Evolutionary conservation across 1,140 invertebrate species (phyloP), one percentile per base, ranked within the genome.

Genomic region (Trissolcus basalis): DNA sequence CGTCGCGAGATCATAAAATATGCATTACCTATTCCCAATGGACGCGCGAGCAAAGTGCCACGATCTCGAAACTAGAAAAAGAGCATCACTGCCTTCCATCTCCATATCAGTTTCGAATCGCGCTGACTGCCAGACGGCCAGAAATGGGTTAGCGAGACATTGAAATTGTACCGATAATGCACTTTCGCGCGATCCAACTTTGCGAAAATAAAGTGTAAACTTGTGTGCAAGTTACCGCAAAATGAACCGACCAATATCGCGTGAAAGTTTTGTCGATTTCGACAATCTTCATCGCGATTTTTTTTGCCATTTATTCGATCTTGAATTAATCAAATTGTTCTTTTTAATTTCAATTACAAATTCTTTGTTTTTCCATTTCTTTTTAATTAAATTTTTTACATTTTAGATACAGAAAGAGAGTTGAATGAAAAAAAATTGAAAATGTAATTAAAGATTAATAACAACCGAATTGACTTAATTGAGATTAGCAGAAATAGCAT

Each of bases 1-100:
- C 69, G 77, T 78, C 51, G 73, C 65, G 51, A 67, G 67, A 67
- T 81, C 76, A 82, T 86, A 85, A 85, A 87, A 87, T 87, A 85
- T 86, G 82, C 80, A 86, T 84, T 82, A 78, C 77, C 80, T 80
- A 83, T 85, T 85, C 77, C 73, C 75, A 16, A 60, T 69, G 61
- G 77, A 77, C 39, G 60, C 39, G 65, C 81, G 79, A 72, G 80
- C 80, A 81, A 81, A 75, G 71, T 71, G 55, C 77, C 19, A 78
- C 78, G 78, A 82, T 61, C 54, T 51, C 63, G 69, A 77, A 79
- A 80, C 74, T 79, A 55, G 54, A 27, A 61, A 74, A 35, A 67
- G 59, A 55, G 43, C 55, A 35, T 27, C 6, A 27, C 19, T 64
- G 55, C 51, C 71, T 76, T 65, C 73, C 68, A 84, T 85, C 86